Evolutionary conservation across 2,113 vertebrate species (phyloP).

Genomic region (Mesoclemmys tuberculata): DNA sequence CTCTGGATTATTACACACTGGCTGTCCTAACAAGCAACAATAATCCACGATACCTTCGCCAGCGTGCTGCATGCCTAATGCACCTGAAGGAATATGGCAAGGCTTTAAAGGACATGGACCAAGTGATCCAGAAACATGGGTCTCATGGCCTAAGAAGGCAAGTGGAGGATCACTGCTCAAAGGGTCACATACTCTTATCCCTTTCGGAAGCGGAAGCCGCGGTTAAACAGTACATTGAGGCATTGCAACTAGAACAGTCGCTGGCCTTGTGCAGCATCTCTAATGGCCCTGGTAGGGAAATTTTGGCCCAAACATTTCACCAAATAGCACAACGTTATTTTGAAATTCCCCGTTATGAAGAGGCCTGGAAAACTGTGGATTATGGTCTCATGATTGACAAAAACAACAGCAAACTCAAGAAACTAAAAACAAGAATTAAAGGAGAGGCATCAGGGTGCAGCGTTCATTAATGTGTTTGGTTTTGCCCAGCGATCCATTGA

Average conservation of each 20-base stretch:
- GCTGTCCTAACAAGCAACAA: constrained; percentile 76
- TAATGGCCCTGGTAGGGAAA: constrained; percentile 70
- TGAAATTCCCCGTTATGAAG: constrained; percentile 73
- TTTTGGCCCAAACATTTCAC: constrained; percentile 78
- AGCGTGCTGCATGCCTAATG: constrained; percentile 82
- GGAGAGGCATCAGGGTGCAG: constrained; percentile 84
- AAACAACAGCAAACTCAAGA: constrained; percentile 82
- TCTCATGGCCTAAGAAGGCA: constrained; percentile 42
- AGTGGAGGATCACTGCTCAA: constrained; percentile 84
- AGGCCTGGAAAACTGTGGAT: constrained; percentile 85
- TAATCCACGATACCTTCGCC: constrained; percentile 76
- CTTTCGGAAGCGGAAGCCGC: constrained; percentile 78
- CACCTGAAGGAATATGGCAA: constrained; percentile 77
- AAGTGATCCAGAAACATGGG: constrained; percentile 74
- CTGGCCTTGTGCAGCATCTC: constrained; percentile 78
- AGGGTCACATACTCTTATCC: constrained; percentile 82
- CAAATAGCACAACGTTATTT: constrained; percentile 76
- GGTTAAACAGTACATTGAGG: constrained; percentile 82
- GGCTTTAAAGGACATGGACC: constrained; percentile 85
- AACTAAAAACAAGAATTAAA: constrained; percentile 83
- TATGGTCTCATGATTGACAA: constrained; percentile 84
- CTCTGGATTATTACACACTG: constrained; percentile 84
- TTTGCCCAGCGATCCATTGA: neutral
- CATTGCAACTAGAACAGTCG: constrained; percentile 80
- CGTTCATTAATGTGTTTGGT: constrained; percentile 79